These are phyloP conservation scores for Corythoichthys haematopterus DNA, from an alignment of 2,113 vertebrate genomes.

Conservation along the genomic window DNA sequence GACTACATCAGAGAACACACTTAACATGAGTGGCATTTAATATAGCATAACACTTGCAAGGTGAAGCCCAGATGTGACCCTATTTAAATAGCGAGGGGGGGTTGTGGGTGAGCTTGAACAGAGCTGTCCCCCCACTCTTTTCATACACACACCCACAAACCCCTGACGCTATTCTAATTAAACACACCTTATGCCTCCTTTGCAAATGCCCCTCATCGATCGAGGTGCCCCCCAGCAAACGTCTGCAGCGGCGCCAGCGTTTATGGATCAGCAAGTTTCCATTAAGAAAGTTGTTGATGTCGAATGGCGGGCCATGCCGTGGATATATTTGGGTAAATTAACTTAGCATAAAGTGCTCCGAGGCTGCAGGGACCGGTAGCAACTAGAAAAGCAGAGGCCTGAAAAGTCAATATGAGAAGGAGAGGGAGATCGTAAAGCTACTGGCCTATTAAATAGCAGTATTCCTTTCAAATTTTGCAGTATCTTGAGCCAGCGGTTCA, in stretches of 20 bases:
- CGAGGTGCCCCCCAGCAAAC: conserved; percentile 88
- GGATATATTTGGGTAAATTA: conserved; percentile 84
- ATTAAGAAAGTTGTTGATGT: conserved; percentile 88
- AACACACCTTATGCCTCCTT: conserved; percentile 89
- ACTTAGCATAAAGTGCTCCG: conserved; percentile 71
- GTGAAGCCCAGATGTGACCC: conserved; percentile 90
- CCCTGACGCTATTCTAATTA: conserved; percentile 89
- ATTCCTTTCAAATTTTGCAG: neutral
- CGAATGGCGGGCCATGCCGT: conserved; percentile 54
- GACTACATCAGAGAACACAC: conserved; percentile 76
- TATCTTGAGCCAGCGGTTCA: conserved; percentile 12
- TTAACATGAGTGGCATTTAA: conserved; percentile 99
- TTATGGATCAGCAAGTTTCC: conserved; percentile 97
- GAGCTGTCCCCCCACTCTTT: conserved; percentile 36
- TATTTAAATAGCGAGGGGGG: conserved; percentile 85
- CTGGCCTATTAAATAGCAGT: neutral
- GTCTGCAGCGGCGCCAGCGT: conserved; percentile 73
- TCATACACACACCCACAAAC: conserved; percentile 14
- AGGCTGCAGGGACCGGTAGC: conserved; percentile 59
- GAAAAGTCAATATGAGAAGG: conserved; percentile 54
- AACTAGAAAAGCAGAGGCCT: conserved; percentile 38
- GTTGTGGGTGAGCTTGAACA: conserved; percentile 40
- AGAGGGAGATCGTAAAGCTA: neutral
- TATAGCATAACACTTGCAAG: conserved; percentile 87
- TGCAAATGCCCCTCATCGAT: conserved; percentile 97